Evolutionary conservation across 1,140 invertebrate genomes (phyloP).

Genomic region (Drosophila obscura): DNA sequence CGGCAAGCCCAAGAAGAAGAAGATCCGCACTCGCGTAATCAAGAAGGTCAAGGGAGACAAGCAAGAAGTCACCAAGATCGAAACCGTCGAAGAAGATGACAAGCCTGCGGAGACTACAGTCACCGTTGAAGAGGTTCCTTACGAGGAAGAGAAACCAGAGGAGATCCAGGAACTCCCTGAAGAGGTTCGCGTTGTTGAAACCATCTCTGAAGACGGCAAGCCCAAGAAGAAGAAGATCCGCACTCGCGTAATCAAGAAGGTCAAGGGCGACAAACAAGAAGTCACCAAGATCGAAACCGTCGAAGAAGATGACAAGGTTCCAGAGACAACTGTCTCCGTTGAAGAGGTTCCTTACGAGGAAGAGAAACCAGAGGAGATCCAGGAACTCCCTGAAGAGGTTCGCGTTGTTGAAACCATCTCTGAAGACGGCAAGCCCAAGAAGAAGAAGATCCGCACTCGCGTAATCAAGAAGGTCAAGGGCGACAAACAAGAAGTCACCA

Average conservation of each 20-base stretch:
- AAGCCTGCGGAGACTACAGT: not conserved
- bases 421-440: slow-evolving; percentile 8
- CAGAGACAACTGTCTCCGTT: not conserved
- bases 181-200: slow-evolving; percentile 4
- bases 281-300: slow-evolving; percentile 12
- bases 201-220: not conserved
- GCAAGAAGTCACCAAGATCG: slow-evolving; percentile 7
- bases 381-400: slow-evolving; percentile 7
- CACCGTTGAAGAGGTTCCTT: not conserved
- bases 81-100: slow-evolving; percentile 11
- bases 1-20: slow-evolving; percentile 12
- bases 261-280: slow-evolving; percentile 10
- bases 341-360: not conserved
- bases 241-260: slow-evolving; percentile 8
- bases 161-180: slow-evolving; percentile 3
- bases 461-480: slow-evolving; percentile 17
- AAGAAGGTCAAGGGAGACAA: slow-evolving; percentile 16
- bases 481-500: slow-evolving; percentile 8
- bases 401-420: not conserved
- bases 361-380: not conserved
- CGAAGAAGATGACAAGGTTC: slow-evolving; percentile 3
- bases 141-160: not conserved
- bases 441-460: slow-evolving; percentile 12
- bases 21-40: slow-evolving; percentile 7
- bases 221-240: slow-evolving; percentile 13